A percentile compares a stretch with the other conserved stretches of the same genome.
Conservation (phyloP, 2,113 vertebrate species). For the Daphoenositta chrysoptera region DNA sequence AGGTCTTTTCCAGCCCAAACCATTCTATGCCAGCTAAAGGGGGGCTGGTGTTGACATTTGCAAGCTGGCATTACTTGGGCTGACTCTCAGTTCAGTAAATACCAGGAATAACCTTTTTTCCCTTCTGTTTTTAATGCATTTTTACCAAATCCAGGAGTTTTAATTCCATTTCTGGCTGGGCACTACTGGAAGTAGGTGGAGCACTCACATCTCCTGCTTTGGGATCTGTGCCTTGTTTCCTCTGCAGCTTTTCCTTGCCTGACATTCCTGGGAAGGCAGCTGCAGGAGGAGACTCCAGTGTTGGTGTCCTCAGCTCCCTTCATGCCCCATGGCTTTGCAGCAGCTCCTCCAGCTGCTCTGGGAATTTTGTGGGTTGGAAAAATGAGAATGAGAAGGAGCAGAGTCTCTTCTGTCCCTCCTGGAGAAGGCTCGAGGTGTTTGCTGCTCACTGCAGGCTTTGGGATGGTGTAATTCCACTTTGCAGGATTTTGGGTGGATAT, state of each 20-base stretch:
- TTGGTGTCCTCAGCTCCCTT: neutral
- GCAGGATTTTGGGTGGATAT: neutral
- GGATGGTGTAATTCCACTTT: neutral
- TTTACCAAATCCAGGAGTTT: neutral
- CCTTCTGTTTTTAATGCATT: neutral
- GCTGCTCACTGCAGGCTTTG: fast-evolving
- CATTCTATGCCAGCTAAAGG: neutral
- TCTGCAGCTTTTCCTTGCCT: neutral
- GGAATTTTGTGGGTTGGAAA: neutral
- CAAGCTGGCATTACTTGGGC: fast-evolving
- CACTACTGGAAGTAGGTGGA: neutral
- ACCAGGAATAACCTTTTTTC: neutral
- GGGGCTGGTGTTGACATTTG: neutral
- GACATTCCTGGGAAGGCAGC: fast-evolving
- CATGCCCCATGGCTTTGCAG: fast-evolving
- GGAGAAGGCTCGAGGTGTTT: neutral
- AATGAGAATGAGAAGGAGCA: neutral
- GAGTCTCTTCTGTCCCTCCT: neutral
- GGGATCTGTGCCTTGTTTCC: neutral
- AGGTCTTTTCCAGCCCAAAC: neutral
- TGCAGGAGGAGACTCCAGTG: neutral
- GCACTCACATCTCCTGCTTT: neutral
- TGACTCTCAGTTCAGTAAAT: neutral
- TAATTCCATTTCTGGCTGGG: neutral
- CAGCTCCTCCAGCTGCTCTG: neutral